Conservation (phyloP, 1,140 invertebrate genomes). For the Doryteuthis pealeii region DNA sequence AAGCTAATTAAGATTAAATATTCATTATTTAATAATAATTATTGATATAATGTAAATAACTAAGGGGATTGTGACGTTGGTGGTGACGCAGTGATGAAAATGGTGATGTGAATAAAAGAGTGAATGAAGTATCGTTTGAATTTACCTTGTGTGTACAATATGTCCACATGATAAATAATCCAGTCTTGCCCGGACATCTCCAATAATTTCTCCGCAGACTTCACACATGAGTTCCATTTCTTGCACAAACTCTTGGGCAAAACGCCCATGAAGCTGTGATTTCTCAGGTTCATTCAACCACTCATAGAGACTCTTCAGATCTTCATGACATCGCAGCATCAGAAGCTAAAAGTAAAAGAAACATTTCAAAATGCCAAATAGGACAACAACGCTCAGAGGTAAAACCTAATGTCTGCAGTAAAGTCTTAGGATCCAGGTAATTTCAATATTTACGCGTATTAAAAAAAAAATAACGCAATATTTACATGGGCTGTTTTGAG, state of each 20-base stretch:
- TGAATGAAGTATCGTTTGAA: background rate
- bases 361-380: no score
- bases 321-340: constrained; percentile 35
- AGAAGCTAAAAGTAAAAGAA: constrained; percentile 29
- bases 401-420: background rate
- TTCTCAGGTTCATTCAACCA: constrained; percentile 24
- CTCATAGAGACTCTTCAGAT: constrained; percentile 28
- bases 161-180: constrained; percentile 42
- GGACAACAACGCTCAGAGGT: background rate
- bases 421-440: no score
- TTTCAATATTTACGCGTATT: no score
- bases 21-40: no score
- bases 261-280: constrained; percentile 28
- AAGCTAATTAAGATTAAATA: no score
- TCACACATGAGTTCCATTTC: constrained; percentile 47
- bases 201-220: constrained; percentile 40
- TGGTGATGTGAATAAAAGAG: background rate
- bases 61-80: no score
- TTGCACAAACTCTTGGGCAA: constrained; percentile 32
- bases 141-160: constrained; percentile 41
- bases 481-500: no score
- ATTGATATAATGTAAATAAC: no score
- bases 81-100: background rate
- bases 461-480: no score
- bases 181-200: constrained; percentile 34